Conservation (phyloP, 2,113 vertebrate species). For the Podarcis cretensis region DNA sequence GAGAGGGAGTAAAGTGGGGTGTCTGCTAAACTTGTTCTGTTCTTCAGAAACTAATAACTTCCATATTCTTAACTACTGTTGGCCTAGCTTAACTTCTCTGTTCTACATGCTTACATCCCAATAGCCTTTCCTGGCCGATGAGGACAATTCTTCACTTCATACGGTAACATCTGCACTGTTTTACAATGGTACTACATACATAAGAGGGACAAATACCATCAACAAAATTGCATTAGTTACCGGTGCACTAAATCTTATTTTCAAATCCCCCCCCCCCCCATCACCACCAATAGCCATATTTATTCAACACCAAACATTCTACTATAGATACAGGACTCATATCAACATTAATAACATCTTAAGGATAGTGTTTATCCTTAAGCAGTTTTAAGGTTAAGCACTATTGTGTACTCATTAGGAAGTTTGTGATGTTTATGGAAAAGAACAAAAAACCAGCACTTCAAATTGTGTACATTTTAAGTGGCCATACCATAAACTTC, state of each 20-base stretch:
- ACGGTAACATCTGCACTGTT: background rate
- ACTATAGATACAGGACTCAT: constrained; percentile 11
- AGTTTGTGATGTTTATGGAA: background rate
- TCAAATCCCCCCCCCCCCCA: constrained; percentile 25
- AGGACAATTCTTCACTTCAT: background rate
- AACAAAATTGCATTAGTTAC: background rate
- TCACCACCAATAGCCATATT: background rate
- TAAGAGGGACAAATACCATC: background rate
- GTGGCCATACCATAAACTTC: constrained; percentile 55
- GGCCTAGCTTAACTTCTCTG: background rate
- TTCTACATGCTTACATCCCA: background rate
- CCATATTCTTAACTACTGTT: background rate
- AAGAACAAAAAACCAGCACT: constrained; percentile 3
- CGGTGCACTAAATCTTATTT: background rate
- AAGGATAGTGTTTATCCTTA: no score
- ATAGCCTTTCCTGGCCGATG: background rate
- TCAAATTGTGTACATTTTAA: constrained; percentile 41
- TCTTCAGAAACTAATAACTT: background rate
- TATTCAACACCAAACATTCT: background rate
- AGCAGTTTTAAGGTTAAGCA: constrained; percentile 22
- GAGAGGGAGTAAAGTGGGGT: background rate
- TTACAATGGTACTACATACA: background rate
- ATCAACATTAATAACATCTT: constrained; percentile 21
- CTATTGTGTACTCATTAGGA: constrained; percentile 20
- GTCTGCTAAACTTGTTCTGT: background rate